Conservation (phyloP, 2,888 invertebrate species). For the Synanthedon formicaeformis region DNA sequence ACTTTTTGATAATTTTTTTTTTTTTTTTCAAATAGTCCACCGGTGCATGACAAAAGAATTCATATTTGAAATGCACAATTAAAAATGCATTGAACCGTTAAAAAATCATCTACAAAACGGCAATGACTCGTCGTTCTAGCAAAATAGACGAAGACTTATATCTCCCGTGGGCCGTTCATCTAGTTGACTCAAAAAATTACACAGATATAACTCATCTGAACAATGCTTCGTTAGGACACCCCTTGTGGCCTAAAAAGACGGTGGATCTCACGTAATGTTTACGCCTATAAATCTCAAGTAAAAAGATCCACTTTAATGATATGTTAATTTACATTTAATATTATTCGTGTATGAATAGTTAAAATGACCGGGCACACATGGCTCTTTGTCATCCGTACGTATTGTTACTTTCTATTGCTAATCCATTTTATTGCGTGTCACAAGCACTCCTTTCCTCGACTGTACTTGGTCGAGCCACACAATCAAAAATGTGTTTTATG, state of each 20-base stretch:
- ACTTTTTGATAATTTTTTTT: too few species aligned
- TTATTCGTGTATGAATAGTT: conserved; percentile 42
- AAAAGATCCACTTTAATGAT: conserved; percentile 47
- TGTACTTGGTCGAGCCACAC: background rate
- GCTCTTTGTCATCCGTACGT: conserved; percentile 22
- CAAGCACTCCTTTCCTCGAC: conserved; percentile 28
- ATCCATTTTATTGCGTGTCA: conserved; percentile 67
- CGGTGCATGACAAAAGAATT: too few species aligned
- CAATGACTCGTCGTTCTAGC: background rate
- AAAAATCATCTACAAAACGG: too few species aligned
- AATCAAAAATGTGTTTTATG: background rate
- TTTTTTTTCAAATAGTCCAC: too few species aligned
- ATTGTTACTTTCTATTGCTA: conserved; percentile 46
- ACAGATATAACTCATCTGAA: conserved; percentile 34
- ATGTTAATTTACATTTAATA: conserved; percentile 68
- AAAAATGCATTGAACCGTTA: too few species aligned
- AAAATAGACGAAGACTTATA: conserved; percentile 28
- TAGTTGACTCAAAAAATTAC: conserved; percentile 31
- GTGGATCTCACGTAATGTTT: conserved; percentile 49
- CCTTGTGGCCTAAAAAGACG: conserved; percentile 19
- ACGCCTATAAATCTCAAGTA: conserved; percentile 58
- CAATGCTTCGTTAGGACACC: conserved; percentile 59
- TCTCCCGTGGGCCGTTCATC: conserved; percentile 30
- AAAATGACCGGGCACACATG: conserved; percentile 29
- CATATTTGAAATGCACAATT: too few species aligned